Conservation (phyloP, 2,113 vertebrate genomes). For the Speoplatyrhinus poulsoni region DNA sequence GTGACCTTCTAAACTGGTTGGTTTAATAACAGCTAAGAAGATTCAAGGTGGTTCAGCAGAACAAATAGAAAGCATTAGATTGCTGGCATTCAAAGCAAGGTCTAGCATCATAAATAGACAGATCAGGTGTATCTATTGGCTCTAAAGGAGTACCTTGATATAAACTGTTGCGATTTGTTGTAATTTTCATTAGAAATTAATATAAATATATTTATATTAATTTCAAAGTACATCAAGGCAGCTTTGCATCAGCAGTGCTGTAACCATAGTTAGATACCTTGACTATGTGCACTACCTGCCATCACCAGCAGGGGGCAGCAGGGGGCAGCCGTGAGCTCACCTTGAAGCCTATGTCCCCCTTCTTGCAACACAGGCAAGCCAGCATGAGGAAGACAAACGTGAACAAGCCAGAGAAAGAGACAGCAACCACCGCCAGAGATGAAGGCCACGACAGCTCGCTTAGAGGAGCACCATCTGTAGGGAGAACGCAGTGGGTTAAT, state of each 20-base stretch:
- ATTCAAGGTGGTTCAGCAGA: conserved; percentile 23
- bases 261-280: neutral
- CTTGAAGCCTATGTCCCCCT: conserved; percentile 96
- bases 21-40: conserved; percentile 44
- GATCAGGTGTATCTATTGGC: too few species aligned
- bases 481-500: conserved; percentile 32
- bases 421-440: conserved; percentile 88
- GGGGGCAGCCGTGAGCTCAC: conserved; percentile 76
- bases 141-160: too few species aligned
- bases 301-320: conserved; percentile 49
- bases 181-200: too few species aligned
- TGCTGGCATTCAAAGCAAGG: too few species aligned
- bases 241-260: too few species aligned
- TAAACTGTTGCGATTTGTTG: too few species aligned
- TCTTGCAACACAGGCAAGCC: conserved; percentile 98
- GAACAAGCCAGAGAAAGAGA: conserved; percentile 95
- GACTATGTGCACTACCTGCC: neutral
- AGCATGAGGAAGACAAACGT: conserved; percentile 97
- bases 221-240: too few species aligned
- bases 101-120: too few species aligned
- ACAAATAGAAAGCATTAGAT: too few species aligned
- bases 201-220: too few species aligned
- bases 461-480: conserved; percentile 87
- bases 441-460: conserved; percentile 96
- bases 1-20: neutral